Base-by-base conservation (phyloP, 2,888 invertebrate genomes). In the Eupithecia subfuscata region DNA sequence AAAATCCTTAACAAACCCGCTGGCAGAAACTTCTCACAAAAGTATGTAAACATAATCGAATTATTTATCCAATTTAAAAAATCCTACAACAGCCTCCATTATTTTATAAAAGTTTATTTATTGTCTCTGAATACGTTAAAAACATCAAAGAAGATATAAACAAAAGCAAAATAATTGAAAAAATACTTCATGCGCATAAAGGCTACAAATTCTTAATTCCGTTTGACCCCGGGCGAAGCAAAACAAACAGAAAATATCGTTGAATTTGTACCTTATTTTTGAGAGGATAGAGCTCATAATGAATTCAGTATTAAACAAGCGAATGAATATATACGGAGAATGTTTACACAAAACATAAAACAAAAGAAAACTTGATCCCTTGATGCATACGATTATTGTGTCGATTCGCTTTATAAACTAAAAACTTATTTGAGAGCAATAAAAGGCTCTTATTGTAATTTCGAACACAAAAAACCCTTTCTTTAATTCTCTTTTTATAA, bases 111-210 rank as follows among this genome's bases (percentile, higher is more conserved):
- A 60, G 60, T 22, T 25, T 60, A 25, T 25, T 56, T 25, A 60
- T 25, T 60, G 60, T 60, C 22, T 60, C 25, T 14, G 22, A 60
- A 60, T 25, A 60, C 22, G 60, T 60, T 60, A 14, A 67, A 67
- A 68, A 68, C 68, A 68, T 43, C 40, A 43, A 68, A 68, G 40
- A 37, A 43, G 8, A 22, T 6, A 70, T 69, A 69, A 4, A 60
- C 12, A 52, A 14, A 64, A 63, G 73, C 70, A 45, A 60, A 48
- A 48, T 52, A 48, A 69, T 48, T 69, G 48, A 48, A 69, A 69
- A 69, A 48, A 69, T 52, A 48, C 69, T 52, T 48, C 69, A 34
- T n/a, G 48, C 69, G 69, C 48, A 48, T 8, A 69, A 68, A 68
- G 43, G 68, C 43, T 25, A 40, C 68, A 67, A 64, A 67, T 67